Evolutionary conservation across 53 echinoderm and acorn worm species (phyloP), one percentile per base, ranked within the genome.

Genomic region (Holothuria scabra): DNA sequence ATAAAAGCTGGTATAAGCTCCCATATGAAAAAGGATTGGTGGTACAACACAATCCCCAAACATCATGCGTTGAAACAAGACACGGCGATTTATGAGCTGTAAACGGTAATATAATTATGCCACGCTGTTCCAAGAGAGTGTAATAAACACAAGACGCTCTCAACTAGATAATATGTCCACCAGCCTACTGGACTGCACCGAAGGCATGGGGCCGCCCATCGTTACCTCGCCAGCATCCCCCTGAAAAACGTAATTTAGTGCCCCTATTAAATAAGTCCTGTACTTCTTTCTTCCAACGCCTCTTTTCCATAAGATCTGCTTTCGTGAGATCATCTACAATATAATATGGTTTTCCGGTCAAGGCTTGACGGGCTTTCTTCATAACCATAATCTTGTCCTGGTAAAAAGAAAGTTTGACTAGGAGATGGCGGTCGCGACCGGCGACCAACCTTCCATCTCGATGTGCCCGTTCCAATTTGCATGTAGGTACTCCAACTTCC

Each of bases 401-500:
- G 59, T 63, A 80, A 60, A 20, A 80, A 2, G 60, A 63, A 16
- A 80, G n/a, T n/a, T n/a, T n/a, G n/a, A n/a, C n/a, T n/a, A n/a
- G n/a, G n/a, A n/a, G n/a, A n/a, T n/a, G n/a, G 11, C 81, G 29
- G 16, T 80, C 81, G 28, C 44, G 22, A 30, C 65, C 83, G 11
- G 9, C 28, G 31, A 82, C 83, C 3, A 66, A 19, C 33, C 30
- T 82, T 21, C 83, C 65, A 37, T 82, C 63, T 18, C 65, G 31
- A 30, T 82, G 83, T 21, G 83, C 83, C 10, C 74, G 12, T 33
- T 72, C 74, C 8, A 10, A 22, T 52, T n/a, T 79, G 23, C 79
- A 79, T 11, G 26, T 5, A 55, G 21, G 66, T 23, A 46, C 79
- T 52, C 79, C 79, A 48, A 22, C 79, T 9, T 46, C 79, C 24